A percentile compares a stretch with the other conserved stretches of the same genome.
These are phyloP conservation scores for Dendrocincla tyrannina DNA, from an alignment of 2,797 vertebrate genomes.

Conservation along the genomic window DNA sequence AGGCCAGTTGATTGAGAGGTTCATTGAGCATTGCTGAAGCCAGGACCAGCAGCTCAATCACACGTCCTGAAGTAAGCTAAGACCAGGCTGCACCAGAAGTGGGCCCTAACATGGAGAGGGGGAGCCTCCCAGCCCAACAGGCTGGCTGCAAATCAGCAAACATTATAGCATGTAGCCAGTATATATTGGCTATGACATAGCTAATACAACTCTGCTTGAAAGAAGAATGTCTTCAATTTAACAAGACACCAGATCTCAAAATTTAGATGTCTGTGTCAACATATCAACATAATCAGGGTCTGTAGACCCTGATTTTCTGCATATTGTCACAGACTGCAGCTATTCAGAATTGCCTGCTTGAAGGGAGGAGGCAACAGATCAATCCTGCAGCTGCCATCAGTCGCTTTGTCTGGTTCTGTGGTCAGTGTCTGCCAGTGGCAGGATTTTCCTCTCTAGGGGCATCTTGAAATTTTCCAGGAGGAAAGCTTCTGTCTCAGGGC, in stretches of 20 bases:
- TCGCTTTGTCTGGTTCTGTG: not conserved
- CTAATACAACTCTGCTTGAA: not conserved
- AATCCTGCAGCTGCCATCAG: not conserved
- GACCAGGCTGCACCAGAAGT: not conserved
- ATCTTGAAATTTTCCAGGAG: not conserved
- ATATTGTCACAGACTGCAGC: not conserved
- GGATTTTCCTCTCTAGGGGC: not conserved
- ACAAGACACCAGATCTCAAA: not conserved
- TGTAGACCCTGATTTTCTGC: not conserved
- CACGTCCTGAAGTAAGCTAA: not conserved
- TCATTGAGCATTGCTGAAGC: not conserved
- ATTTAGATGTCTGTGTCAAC: not conserved
- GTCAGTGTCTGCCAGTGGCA: not conserved
- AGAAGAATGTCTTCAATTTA: not conserved
- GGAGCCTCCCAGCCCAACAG: not conserved
- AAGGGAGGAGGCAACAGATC: not conserved
- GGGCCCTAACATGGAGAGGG: not conserved
- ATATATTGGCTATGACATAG: not conserved
- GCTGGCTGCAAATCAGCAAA: not conserved
- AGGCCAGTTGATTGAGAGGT: not conserved
- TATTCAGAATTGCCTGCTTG: not conserved
- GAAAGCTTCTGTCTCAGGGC: not conserved
- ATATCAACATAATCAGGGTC: not conserved
- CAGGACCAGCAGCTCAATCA: not conserved
- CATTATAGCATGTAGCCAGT: not conserved